Evolutionary conservation across 2,797 vertebrate genomes (phyloP), one percentile per base, ranked within the genome.

Genomic region (Sebastes hubbsi): DNA sequence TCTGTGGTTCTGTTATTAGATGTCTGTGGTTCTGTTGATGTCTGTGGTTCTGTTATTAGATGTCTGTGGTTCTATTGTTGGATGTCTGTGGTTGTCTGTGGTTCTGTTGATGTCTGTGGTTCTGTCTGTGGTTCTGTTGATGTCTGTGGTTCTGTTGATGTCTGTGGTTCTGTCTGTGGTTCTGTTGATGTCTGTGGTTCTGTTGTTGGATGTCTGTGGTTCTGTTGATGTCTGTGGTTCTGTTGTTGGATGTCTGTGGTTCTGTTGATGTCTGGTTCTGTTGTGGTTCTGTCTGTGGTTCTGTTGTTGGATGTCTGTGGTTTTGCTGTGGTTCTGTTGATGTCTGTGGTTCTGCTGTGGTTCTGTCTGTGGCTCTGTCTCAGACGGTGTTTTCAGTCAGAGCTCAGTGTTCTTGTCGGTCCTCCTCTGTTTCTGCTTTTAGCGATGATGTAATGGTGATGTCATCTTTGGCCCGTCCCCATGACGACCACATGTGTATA

Each of bases 391-490:
- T 60, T 60, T 30, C 14, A 60, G 58, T 60, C 25, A 14, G 59
- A 54, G 46, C 49, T 80, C 78, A 24, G 42, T 34, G 55, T 67
- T 60, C 54, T 5, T 14, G 60, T 8, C 8, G 13, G 27, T 59
- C 3, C 49, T 46, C 8, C 6, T 46, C 36, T 65, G 52, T 8
- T 58, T 30, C 65, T 60, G 62, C 12, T 59, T 20, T n/a, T 6
- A 56, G 27, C 22, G 25, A 4, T 82, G 81, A 81, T 67, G 76
- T 80, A 59, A 80, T 49, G 76, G 1, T 80, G 86, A 82, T 77
- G 79, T 80, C 73, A 82, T 67, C 29, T 56, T 42, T 81, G 76
- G 68, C 75, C 16, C 3, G 46, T 63, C 16, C 7, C 29, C n/a
- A 18, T 38, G 46, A 10, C 25, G 3, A 27, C 2, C 4, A 20